These are phyloP conservation scores for Deladenus siricidicola DNA, from an alignment of 2,888 invertebrate genomes.

Conservation along the genomic window DNA sequence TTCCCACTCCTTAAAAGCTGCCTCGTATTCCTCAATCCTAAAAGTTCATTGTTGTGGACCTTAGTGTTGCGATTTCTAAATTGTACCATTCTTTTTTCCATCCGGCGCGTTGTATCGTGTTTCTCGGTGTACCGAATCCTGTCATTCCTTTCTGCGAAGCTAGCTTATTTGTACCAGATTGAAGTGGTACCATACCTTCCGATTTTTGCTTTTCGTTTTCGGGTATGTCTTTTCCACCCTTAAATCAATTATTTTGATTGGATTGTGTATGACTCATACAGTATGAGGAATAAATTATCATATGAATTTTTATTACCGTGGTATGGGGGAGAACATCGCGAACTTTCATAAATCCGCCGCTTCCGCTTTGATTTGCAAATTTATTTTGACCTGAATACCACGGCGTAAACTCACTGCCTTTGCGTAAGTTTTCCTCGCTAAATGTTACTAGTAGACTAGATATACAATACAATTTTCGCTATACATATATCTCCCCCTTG, in stretches of 20 bases:
- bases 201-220: constrained; percentile 48
- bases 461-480: neutral
- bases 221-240: constrained; percentile 43
- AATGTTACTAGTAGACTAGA: too few species aligned
- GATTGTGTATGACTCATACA: neutral
- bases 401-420: constrained; percentile 50
- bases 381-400: constrained; percentile 54
- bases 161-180: constrained; percentile 59
- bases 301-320: constrained; percentile 17
- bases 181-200: constrained; percentile 55
- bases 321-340: constrained; percentile 51
- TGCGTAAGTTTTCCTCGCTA: constrained; percentile 50
- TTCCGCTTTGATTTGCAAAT: constrained; percentile 51
- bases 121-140: constrained; percentile 58
- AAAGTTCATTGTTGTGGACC: constrained; percentile 9
- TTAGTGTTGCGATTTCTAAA: too few species aligned
- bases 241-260: constrained; percentile 13
- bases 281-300: neutral
- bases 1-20: constrained; percentile 51
- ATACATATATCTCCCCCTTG: neutral
- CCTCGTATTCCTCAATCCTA: constrained; percentile 52
- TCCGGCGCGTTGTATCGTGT: constrained; percentile 42
- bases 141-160: constrained; percentile 59
- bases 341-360: constrained; percentile 46
- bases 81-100: constrained; percentile 54